phyloP scores from a whole-genome alignment of 64 coral and sea anemone genomes.

The Cladopsammia gracilis region DNA sequence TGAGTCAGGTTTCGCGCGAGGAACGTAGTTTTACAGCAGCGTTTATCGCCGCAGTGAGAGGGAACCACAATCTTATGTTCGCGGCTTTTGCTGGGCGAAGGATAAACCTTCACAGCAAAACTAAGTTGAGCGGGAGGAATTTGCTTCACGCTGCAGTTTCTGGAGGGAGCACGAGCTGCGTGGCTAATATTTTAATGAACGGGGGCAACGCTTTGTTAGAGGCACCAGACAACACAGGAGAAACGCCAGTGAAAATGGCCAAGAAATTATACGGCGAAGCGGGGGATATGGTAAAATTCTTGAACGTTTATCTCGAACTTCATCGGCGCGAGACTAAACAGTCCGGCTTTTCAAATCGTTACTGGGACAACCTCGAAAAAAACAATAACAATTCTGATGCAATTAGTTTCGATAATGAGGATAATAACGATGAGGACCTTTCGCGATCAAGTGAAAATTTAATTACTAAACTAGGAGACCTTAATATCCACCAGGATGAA shows the following conservation, averaged over 20 bases:
- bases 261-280: background rate
- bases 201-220: slow-evolving; percentile 59
- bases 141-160: slow-evolving; percentile 65
- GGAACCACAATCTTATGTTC: slow-evolving; percentile 58
- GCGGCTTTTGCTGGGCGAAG: slow-evolving; percentile 39
- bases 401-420: background rate
- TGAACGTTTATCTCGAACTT: slow-evolving; percentile 46
- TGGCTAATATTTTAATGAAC: slow-evolving; percentile 70
- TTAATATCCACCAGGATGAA: background rate
- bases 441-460: background rate
- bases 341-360: background rate
- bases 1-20: slow-evolving; percentile 57
- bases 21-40: slow-evolving; percentile 55
- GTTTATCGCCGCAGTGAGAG: slow-evolving; percentile 54
- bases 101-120: slow-evolving; percentile 40
- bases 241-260: slow-evolving; percentile 63
- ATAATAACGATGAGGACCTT: background rate
- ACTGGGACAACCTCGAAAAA: slow-evolving; percentile 53
- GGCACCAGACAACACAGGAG: background rate
- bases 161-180: slow-evolving; percentile 52
- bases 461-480: background rate
- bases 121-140: slow-evolving; percentile 42
- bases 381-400: slow-evolving; percentile 12
- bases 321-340: slow-evolving; percentile 19
- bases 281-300: slow-evolving; percentile 25